Evolutionary conservation across 1,140 invertebrate genomes (phyloP).

Genomic region (Lethocerus indicus): DNA sequence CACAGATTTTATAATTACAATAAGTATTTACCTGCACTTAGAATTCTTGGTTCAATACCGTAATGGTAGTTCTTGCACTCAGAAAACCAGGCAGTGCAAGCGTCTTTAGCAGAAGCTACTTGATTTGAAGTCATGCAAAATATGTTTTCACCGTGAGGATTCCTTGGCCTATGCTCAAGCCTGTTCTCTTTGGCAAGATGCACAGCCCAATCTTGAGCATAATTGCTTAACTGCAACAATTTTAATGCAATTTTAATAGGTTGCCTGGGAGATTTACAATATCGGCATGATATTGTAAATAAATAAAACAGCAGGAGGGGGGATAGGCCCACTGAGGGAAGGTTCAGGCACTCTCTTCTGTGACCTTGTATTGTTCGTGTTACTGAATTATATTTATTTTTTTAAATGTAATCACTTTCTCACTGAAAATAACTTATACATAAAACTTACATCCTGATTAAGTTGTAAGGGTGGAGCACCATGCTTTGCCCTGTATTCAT

Average conservation of each 20-base stretch:
- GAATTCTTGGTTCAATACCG: constrained; percentile 31
- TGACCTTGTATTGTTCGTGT: not conserved
- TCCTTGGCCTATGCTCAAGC: constrained; percentile 42
- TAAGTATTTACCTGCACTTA: constrained; percentile 7
- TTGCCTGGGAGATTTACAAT: not conserved
- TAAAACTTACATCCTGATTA: constrained; percentile 39
- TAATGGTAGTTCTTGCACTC: constrained; percentile 37
- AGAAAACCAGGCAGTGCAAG: constrained; percentile 48
- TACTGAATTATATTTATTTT: not conserved
- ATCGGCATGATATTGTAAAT: not conserved
- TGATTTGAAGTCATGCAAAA: constrained; percentile 39
- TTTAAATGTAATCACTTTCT: not conserved
- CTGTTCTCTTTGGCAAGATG: constrained; percentile 48
- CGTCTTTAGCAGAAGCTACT: constrained; percentile 41
- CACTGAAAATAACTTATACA: not conserved
- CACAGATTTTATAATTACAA: too few relatives aligned
- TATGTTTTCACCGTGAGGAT: constrained; percentile 42
- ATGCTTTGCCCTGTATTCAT: constrained; percentile 53
- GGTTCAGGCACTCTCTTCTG: not conserved
- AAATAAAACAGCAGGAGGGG: too few relatives aligned
- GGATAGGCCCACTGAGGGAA: too few relatives aligned
- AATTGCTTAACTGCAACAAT: constrained; percentile 26
- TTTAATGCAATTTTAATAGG: not conserved
- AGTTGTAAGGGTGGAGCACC: constrained; percentile 46
- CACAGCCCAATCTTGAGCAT: constrained; percentile 52